These are phyloP conservation scores for Acanthosepion esculentum DNA, from an alignment of 2,888 invertebrate genomes.

Conservation along the genomic window DNA sequence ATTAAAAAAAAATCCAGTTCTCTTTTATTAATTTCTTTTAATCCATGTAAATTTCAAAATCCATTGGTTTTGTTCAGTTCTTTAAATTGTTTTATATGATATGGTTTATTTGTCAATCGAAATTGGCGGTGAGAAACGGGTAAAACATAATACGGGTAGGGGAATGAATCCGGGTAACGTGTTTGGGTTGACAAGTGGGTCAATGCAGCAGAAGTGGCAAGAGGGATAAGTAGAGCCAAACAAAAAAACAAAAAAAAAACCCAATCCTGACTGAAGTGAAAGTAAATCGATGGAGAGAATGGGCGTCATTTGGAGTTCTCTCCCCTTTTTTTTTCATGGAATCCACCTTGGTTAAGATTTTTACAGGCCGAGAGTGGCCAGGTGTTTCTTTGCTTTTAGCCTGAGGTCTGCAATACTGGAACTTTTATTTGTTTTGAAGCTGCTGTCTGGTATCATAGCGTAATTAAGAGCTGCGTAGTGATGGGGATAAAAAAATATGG, in stretches of 20 bases:
- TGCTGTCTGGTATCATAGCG: constrained; percentile 78
- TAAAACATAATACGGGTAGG: not conserved
- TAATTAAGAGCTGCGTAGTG: constrained; percentile 64
- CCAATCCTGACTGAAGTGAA: not conserved
- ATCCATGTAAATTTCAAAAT: not conserved
- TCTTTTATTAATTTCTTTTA: not conserved
- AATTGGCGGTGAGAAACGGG: not conserved
- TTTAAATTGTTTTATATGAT: not conserved
- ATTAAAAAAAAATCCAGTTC: not conserved
- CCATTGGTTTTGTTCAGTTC: not conserved
- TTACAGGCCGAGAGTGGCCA: constrained; percentile 85
- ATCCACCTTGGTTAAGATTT: not conserved
- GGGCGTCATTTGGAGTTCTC: not conserved
- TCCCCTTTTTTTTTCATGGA: not conserved
- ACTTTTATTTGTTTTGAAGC: constrained; percentile 83
- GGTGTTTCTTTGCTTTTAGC: constrained; percentile 93
- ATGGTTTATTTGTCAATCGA: constrained; percentile 14
- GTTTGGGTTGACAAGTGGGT: not conserved
- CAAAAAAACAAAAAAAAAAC: not conserved
- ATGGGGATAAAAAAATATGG: constrained; percentile 79
- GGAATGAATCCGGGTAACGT: not conserved
- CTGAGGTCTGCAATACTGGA: constrained; percentile 95
- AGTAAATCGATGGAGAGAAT: not conserved
- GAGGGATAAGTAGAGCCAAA: not conserved
- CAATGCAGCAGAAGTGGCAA: constrained; percentile 18